Base-by-base conservation (phyloP, 1,140 invertebrate genomes). In the Colletes gigas region DNA sequence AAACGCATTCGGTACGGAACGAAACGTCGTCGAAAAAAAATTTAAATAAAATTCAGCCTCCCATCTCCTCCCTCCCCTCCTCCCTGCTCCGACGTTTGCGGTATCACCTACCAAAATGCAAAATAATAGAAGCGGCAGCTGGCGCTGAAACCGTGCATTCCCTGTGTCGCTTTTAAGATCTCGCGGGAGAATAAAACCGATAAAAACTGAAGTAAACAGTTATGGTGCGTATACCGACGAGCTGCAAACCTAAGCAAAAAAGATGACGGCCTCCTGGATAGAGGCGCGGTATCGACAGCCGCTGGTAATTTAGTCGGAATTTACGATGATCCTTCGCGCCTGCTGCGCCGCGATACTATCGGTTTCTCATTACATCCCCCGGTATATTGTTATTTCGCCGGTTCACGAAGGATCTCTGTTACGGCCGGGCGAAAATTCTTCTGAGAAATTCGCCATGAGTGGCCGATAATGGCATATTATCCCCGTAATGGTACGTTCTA, bases 341-440 rank as follows among this genome's bases (percentile, higher is more conserved):
- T 68, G 69, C 72, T 72, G 71, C 52, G 50, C 67, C 69, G 39
- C 72, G 85, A 88, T 87, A 80, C 78, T 88, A 89, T 89, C 86
- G 89, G 84, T 89, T 90, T 89, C 88, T 90, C 89, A 83, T 90
- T 89, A 89, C 66, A 77, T 71, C 73, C 74, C 77, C 81, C 78
- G 77, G 76, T 82, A 84, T 83, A 86, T 84, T 74, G 81, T 86
- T 88, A 88, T 88, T 88, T 87, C 82, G 72, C 39, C 66, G 41
- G 78, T 82, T 82, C 81, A 70, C 81, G n/a, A 47, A 52, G 62
- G 52, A 68, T 59, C 55, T 30, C 39, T 12, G 41, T 59, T 15
- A 54, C 62, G 54, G 21, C 39, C 39, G 17, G 21, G 57, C 63
- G 50, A 78, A 62, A 59, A 52, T 69, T 62, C 81, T 80, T 62